Evolutionary conservation across 2,888 invertebrate species (phyloP), one percentile per base, ranked within the genome.

Genomic region (Silvanus unidentatus): DNA sequence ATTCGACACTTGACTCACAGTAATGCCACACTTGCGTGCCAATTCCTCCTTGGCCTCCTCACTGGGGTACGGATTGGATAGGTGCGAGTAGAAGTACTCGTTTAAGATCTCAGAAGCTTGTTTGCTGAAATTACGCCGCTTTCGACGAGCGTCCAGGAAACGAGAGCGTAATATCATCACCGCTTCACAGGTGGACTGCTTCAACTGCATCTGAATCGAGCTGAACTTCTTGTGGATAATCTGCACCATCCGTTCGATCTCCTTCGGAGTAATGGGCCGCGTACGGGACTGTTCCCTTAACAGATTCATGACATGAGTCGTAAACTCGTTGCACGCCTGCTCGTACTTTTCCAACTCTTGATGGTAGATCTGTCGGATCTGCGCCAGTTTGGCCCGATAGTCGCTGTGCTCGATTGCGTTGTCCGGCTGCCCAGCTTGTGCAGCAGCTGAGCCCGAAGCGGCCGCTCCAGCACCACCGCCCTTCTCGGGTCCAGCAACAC

Each of bases 21-120:
- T 98, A 72, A 99, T 99, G 70, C 96, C 94, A 75, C 99, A 99
- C 75, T 98, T 98, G 73, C 97, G 82, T 44, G 99, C 99, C 72
- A 99, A 80, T 73, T 99, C 99, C 76, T 99, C 99, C 75, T 99
- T 99, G 55, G 98, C 98, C 77, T 99, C 99, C 77, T 99, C 99
- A 69, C 95, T 95, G 54, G 99, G 99, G 78, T 99, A 99, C 22
- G 99, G 99, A 80, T 99, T 99, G 70, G 94, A 95, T 65, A 99
- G 82, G 76, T 99, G 98, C 63, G 97, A 97, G 77, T 99, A 99
- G 77, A 99, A 99, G 75, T 99, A 99, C 77, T 99, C 98, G 75
- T 99, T 99, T 62, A 99, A 81, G 64, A 98, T 94, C 79, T 99
- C 98, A 15, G 98, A 98, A 44, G 98, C 98, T 74, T 98, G 97